These are phyloP conservation scores for Morinoia aosen DNA, from an alignment of 2,888 invertebrate genomes.

Conservation along the genomic window DNA sequence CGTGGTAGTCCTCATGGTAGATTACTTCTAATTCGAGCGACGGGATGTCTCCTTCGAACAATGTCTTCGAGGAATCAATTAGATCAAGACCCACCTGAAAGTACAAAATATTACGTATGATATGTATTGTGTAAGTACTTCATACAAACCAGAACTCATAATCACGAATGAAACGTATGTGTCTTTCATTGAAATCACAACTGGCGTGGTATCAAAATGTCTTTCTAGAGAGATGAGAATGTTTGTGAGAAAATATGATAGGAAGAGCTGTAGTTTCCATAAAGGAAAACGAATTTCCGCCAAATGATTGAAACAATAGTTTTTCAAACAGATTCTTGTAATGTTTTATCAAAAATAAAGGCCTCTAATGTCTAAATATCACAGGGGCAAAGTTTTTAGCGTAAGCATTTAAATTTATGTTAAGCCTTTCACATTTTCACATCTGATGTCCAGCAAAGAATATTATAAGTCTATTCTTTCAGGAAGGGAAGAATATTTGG, in stretches of 20 bases:
- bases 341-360: background rate
- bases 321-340: background rate
- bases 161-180: too few relatives aligned
- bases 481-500: background rate
- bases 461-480: background rate
- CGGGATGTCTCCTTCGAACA: constrained; percentile 61
- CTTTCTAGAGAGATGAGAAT: too few relatives aligned
- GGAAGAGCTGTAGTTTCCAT: too few relatives aligned
- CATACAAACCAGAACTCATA: too few relatives aligned
- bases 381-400: background rate
- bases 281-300: background rate
- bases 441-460: background rate
- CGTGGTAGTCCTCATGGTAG: constrained; percentile 61
- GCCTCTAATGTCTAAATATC: background rate
- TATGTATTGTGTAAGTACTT: background rate
- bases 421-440: background rate
- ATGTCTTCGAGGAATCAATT: constrained; percentile 53
- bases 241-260: too few relatives aligned
- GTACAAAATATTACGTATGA: background rate
- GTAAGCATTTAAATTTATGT: background rate
- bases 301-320: background rate
- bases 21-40: constrained; percentile 63
- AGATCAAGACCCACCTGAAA: constrained; percentile 59
- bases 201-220: too few relatives aligned
- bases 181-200: too few relatives aligned